Percentiles rank a stretch among this genome's conserved stretches.
These are phyloP conservation scores for Drosophila ezoana DNA, from an alignment of 2,888 invertebrate genomes.

Conservation along the genomic window DNA sequence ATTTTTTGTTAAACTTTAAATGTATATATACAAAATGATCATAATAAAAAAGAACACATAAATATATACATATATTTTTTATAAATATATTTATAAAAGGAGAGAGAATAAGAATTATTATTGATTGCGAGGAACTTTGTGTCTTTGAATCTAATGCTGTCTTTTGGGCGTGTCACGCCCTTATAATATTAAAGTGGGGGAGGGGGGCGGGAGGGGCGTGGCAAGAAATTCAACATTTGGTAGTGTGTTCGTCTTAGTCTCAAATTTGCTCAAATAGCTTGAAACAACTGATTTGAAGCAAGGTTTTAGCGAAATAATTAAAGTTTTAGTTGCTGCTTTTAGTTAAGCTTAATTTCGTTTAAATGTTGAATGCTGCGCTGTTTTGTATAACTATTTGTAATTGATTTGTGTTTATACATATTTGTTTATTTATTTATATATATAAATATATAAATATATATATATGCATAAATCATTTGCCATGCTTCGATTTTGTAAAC, in stretches of 20 bases:
- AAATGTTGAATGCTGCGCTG: slow-evolving; percentile 11
- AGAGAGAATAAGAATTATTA: slow-evolving; percentile 36
- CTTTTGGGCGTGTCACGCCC: not conserved
- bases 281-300: too few relatives aligned
- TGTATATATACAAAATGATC: too few relatives aligned
- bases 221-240: too few relatives aligned
- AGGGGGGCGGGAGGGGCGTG: too few relatives aligned
- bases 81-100: not conserved
- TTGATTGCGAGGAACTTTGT: slow-evolving; percentile 82
- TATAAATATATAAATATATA: not conserved
- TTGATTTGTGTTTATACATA: slow-evolving; percentile 28
- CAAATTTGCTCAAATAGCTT: too few relatives aligned
- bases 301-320: too few relatives aligned
- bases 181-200: not conserved
- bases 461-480: slow-evolving; percentile 5
- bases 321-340: too few relatives aligned
- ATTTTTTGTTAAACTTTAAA: not conserved
- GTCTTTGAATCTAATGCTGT: not conserved
- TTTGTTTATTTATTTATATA: not conserved
- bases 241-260: too few relatives aligned
- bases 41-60: slow-evolving; percentile 1
- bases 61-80: not conserved
- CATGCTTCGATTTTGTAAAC: slow-evolving; percentile 12
- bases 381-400: slow-evolving; percentile 9
- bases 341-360: too few relatives aligned